Percentiles rank a stretch among this genome's conserved stretches.
These are phyloP conservation scores for Boulengeromyrus knoepffleri DNA, from an alignment of 2,113 vertebrate species.

Conservation along the genomic window DNA sequence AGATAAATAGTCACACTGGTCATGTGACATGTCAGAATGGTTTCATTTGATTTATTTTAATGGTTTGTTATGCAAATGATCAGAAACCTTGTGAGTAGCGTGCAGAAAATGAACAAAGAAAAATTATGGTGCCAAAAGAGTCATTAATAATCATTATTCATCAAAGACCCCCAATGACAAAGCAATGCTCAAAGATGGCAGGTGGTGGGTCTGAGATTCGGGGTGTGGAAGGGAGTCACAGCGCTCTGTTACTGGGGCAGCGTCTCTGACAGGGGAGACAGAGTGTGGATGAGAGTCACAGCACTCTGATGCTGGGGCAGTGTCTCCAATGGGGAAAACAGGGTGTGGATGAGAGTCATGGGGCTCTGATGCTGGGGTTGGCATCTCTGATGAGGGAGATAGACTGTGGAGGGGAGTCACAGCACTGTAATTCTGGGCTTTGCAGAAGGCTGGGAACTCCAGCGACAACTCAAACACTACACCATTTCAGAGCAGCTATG, in stretches of 20 bases:
- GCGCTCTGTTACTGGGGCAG: background rate
- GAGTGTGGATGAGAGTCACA: background rate
- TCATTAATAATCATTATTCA: constrained; percentile 9
- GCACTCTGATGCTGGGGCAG: background rate
- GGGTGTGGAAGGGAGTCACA: background rate
- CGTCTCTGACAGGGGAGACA: background rate
- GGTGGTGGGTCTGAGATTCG: background rate
- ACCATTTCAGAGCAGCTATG: background rate
- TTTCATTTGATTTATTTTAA: constrained; percentile 13
- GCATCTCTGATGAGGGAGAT: background rate
- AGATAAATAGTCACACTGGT: background rate
- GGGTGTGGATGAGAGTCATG: background rate
- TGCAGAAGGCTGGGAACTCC: background rate
- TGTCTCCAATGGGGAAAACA: background rate
- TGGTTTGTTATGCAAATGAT: constrained; percentile 10
- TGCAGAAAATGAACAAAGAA: constrained; percentile 8
- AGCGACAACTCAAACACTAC: background rate
- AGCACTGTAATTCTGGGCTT: background rate
- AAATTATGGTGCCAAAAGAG: background rate
- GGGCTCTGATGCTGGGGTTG: background rate
- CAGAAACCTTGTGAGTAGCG: background rate
- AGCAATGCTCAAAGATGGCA: background rate
- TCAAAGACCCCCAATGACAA: background rate
- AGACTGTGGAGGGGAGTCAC: background rate
- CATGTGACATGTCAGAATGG: background rate